Percentiles rank a stretch among this genome's conserved stretches.
Conservation (phyloP, 2,888 invertebrate genomes). For the Thereva unica region DNA sequence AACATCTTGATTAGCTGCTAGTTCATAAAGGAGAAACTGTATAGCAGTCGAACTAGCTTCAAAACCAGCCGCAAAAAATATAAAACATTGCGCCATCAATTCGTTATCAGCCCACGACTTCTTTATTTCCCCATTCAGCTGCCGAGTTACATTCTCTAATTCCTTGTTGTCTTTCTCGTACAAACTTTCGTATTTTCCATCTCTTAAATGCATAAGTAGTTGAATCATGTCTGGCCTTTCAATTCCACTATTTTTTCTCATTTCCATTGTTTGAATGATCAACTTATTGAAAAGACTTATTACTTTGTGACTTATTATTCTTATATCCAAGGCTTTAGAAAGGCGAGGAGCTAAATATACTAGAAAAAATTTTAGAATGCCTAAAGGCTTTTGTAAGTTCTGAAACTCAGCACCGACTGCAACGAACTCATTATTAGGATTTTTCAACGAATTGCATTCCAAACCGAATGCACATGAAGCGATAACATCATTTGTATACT, state of each 20-base stretch:
- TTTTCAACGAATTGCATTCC: conserved; percentile 58
- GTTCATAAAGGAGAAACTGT: conserved; percentile 62
- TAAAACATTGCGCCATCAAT: neutral
- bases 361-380: conserved; percentile 39
- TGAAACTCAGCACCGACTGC: conserved; percentile 56
- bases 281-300: conserved; percentile 39
- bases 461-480: conserved; percentile 62
- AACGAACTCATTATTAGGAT: conserved; percentile 60
- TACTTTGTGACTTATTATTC: conserved; percentile 36
- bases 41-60: conserved; percentile 57
- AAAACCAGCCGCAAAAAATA: neutral
- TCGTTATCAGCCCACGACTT: conserved; percentile 14
- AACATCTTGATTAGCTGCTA: conserved; percentile 64
- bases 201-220: conserved; percentile 55
- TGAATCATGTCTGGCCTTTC: conserved; percentile 63
- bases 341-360: conserved; percentile 42
- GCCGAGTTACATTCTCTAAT: conserved; percentile 36
- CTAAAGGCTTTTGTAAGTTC: conserved; percentile 45
- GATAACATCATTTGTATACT: conserved; percentile 53
- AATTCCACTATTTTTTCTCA: conserved; percentile 59
- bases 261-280: conserved; percentile 57
- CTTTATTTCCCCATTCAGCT: neutral
- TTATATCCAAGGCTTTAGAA: conserved; percentile 39
- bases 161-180: conserved; percentile 52
- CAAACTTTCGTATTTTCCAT: conserved; percentile 44